Percentiles rank a stretch among this genome's conserved stretches.
These are phyloP conservation scores for Prosapia bicincta DNA, from an alignment of 2,888 invertebrate species.

Conservation along the genomic window DNA sequence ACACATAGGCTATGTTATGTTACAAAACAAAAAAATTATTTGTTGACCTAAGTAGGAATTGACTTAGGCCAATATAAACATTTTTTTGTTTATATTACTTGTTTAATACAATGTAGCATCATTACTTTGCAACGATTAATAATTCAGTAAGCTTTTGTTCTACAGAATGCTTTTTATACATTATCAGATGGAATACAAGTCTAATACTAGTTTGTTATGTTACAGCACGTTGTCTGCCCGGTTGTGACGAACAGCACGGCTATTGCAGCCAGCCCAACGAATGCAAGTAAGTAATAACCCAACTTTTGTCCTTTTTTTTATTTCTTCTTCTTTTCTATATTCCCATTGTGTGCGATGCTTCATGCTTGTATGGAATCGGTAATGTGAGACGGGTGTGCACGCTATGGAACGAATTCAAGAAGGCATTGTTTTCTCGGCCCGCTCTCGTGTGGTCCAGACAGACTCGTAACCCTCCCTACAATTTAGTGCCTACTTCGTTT, in stretches of 20 bases:
- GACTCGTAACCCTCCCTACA: neutral
- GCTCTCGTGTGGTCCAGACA: neutral
- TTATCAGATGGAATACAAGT: too few relatives aligned
- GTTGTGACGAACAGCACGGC: slow-evolving; percentile 89
- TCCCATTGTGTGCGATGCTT: slow-evolving; percentile 11
- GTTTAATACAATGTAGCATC: too few relatives aligned
- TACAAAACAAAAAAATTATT: too few relatives aligned
- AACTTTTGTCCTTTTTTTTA: neutral
- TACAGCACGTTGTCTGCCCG: slow-evolving; percentile 88
- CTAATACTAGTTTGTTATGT: slow-evolving; percentile 53
- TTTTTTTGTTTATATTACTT: too few relatives aligned
- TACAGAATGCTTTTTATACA: too few relatives aligned
- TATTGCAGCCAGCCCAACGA: slow-evolving; percentile 89
- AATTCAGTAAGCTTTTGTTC: too few relatives aligned
- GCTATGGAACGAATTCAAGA: neutral
- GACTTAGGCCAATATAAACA: too few relatives aligned
- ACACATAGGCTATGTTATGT: too few relatives aligned
- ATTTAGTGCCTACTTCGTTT: neutral
- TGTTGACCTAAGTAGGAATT: too few relatives aligned
- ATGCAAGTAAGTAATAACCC: slow-evolving; percentile 80
- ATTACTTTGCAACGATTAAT: too few relatives aligned
- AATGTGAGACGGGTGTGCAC: slow-evolving; percentile 3
- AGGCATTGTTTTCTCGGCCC: neutral
- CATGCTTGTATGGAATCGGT: slow-evolving; percentile 7
- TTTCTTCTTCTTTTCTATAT: slow-evolving; percentile 8